These are phyloP conservation scores for Tinea trinotella DNA, from an alignment of 2,888 invertebrate species.

Conservation along the genomic window DNA sequence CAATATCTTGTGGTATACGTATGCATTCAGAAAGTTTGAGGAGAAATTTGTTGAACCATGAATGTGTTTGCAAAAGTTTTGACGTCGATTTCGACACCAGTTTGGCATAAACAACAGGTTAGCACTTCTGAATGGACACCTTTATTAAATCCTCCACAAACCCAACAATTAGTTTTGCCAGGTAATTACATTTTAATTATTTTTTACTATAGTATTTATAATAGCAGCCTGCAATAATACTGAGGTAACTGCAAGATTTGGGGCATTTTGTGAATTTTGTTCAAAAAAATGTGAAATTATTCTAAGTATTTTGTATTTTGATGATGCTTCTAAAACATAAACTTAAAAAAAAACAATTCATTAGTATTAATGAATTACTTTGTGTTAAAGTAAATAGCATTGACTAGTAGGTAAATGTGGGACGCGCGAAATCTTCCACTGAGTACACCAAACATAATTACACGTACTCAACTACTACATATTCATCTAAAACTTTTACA, in stretches of 20 bases:
- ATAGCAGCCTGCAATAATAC: too few species aligned
- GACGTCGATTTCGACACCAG: constrained; percentile 21
- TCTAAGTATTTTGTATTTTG: too few species aligned
- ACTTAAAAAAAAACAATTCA: too few species aligned
- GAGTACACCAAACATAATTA: constrained; percentile 3
- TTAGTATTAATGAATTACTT: not conserved
- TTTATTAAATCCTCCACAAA: constrained; percentile 30
- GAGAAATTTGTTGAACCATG: constrained; percentile 26
- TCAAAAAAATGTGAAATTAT: too few species aligned
- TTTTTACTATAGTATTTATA: too few species aligned
- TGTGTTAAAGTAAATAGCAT: not conserved
- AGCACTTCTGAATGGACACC: constrained; percentile 45
- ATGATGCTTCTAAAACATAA: too few species aligned
- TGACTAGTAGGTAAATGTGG: constrained; percentile 27
- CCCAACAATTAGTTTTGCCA: constrained; percentile 20
- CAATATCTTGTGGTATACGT: too few species aligned
- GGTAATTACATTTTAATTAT: too few species aligned
- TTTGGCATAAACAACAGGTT: constrained; percentile 30
- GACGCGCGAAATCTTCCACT: constrained; percentile 41
- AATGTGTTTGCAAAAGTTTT: constrained; percentile 36
- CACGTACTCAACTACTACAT: not conserved
- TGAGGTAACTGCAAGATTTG: too few species aligned
- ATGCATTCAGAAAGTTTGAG: too few species aligned
- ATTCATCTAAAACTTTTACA: not conserved
- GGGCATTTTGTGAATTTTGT: too few species aligned